These are phyloP conservation scores for Alviniconcha marisindica DNA, from an alignment of 1,140 invertebrate genomes.

Conservation along the genomic window DNA sequence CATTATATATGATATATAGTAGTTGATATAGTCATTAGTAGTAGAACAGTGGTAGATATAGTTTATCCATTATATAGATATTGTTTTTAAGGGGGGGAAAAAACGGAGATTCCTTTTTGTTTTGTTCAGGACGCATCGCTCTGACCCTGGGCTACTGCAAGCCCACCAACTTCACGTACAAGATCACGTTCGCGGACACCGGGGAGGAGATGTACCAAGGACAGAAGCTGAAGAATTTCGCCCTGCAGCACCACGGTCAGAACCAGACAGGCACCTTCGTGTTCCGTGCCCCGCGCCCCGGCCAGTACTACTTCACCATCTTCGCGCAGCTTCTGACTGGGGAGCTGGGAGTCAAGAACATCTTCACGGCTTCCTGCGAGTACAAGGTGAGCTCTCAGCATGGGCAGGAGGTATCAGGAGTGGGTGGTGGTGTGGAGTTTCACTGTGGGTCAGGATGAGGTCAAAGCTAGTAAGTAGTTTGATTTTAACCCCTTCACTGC, in stretches of 20 bases:
- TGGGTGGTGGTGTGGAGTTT: too few relatives aligned
- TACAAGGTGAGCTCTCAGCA: conserved; percentile 71
- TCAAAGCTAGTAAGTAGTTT: too few relatives aligned
- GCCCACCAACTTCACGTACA: conserved; percentile 75
- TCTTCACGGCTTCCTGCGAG: conserved; percentile 74
- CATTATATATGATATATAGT: too few relatives aligned
- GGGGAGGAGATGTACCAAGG: conserved; percentile 70
- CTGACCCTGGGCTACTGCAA: conserved; percentile 73
- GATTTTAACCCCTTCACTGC: too few relatives aligned
- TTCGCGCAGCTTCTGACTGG: conserved; percentile 72
- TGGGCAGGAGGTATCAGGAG: too few relatives aligned
- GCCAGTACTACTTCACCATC: conserved; percentile 75
- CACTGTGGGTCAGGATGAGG: too few relatives aligned
- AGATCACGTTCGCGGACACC: conserved; percentile 70
- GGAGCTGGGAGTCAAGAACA: conserved; percentile 72
- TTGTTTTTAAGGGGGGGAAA: too few relatives aligned
- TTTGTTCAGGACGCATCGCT: conserved; percentile 59
- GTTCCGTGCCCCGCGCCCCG: conserved; percentile 71
- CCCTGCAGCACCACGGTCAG: conserved; percentile 72
- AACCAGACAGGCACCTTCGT: conserved; percentile 72
- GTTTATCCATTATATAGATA: too few relatives aligned
- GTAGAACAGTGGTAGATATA: too few relatives aligned
- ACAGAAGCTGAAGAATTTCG: conserved; percentile 72
- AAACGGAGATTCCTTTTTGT: too few relatives aligned
- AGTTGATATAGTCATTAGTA: too few relatives aligned